Base-by-base conservation (phyloP, 2,797 vertebrate genomes). In the Myiothlypis coronata region DNA sequence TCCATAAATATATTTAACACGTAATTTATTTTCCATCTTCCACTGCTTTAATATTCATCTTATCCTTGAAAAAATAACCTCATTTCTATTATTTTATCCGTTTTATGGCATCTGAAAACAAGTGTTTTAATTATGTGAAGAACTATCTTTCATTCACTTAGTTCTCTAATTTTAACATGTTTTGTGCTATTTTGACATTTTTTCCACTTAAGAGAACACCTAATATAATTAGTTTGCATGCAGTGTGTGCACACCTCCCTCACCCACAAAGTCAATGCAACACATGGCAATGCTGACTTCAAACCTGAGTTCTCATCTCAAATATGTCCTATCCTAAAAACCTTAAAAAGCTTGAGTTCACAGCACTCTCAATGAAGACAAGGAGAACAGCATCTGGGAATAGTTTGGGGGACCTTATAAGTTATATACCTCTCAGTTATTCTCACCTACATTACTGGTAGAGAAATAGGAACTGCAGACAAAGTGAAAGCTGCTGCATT, bases 61-160 rank as follows among this genome's bases (percentile, higher is more conserved):
- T 81, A 84, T 24, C 61, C 60, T 87, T 60, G 34, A 93, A 95
- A 84, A 81, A 87, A 11, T 61, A 82, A 88, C 46, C 21, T 60
- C 34, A 68, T 68, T 44, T 85, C 53, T 56, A 15, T 90, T 88
- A 85, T 83, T 96, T 92, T 35, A 91, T 75, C 70, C 75, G 10
- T 57, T 93, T 75, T 32, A 63, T 83, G 61, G 92, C 43, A 96
- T 89, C 56, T 70, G 67, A 87, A 96, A 97, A 95, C 52, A 96
- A 94, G 77, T 77, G 24, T 83, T 95, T 89, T 91, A 93, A 96
- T 95, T 43, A 91, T 49, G 30, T 87, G n/a, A 81, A 93, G 96
- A 96, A 91, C 65, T 30, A 39, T 74, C 83, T 90, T 92, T 93
- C 43, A 84, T 63, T 79, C 59, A 74, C 27, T 90, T 83, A 87